Base-by-base conservation (phyloP, 2,888 invertebrate genomes). In the Apodemia mormo region DNA sequence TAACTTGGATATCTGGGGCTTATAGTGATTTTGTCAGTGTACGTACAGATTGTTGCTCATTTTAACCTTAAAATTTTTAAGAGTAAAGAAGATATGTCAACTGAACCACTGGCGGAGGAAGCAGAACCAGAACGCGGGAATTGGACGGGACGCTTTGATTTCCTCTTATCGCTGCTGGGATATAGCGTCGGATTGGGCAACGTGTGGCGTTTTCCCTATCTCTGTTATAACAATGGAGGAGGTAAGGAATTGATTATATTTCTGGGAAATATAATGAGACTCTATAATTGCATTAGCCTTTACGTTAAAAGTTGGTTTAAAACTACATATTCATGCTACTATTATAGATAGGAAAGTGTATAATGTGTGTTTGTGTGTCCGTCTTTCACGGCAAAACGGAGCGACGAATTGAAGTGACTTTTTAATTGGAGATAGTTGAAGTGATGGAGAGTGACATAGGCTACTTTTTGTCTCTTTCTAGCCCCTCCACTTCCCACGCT, bases 71-170 rank as follows among this genome's bases (percentile, higher is more conserved):
- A 22, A 7, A 54, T 8, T 54, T 54, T 54, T 22, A n/a, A 90
- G 90, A 78, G 81, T 72, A 84, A 83, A 72, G 88, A 88, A 73
- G 85, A 86, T 52, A 71, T 76, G 73, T 79, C 75, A 66, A 76
- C 73, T 69, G 86, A 83, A 65, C 75, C 82, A 61, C 75, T 75
- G 22, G 76, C 78, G 1, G 90, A 87, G 71, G 89, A 87, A 4
- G 72, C 81, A 2, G 89, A 90, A 75, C 95, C 95, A 10, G 95
- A 94, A 78, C 94, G 96, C 6, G 96, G 96, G 72, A 96, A 95
- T 80, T 96, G 96, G 96, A 95, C 95, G 14, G 96, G 96, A n/a
- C 94, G 95, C 71, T 96, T 96, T 80, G 96, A 96, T 87, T 96
- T 96, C 83, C 91, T 96, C 37, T 89, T 96, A 52, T 96, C 96